These are phyloP conservation scores for Epizoanthus fatuus DNA, from an alignment of 92 coral and sea anemone genomes.

Conservation along the genomic window DNA sequence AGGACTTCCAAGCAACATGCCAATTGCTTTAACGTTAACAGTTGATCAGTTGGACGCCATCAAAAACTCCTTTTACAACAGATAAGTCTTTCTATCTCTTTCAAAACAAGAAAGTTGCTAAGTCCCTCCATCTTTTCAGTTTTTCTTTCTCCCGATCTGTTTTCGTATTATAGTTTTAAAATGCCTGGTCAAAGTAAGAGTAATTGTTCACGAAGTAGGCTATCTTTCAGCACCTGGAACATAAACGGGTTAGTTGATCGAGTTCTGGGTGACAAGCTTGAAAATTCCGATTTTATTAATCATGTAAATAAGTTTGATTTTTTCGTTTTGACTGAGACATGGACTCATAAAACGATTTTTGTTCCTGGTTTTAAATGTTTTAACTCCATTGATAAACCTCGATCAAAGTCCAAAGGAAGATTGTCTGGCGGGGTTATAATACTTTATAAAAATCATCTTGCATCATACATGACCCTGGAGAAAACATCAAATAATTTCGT, in stretches of 20 bases:
- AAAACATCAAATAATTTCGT: slow-evolving; percentile 9
- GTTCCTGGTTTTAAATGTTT: slow-evolving; percentile 33
- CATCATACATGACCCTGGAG: not conserved
- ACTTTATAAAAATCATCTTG: slow-evolving; percentile 5
- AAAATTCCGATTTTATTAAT: slow-evolving; percentile 19
- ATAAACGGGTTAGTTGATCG: slow-evolving; percentile 16
- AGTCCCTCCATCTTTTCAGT: not conserved
- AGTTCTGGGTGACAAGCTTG: slow-evolving; percentile 27
- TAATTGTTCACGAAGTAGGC: not conserved
- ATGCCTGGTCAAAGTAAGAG: slow-evolving; percentile 15
- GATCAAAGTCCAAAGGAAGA: slow-evolving; percentile 14
- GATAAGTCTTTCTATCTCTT: not conserved
- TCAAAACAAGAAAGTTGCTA: not conserved
- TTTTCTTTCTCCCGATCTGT: too few relatives aligned
- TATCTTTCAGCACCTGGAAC: slow-evolving; percentile 30
- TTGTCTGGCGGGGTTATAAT: slow-evolving; percentile 14
- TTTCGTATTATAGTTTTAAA: too few relatives aligned
- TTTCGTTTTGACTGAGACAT: slow-evolving; percentile 11
- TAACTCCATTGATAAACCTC: not conserved
- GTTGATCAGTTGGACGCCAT: slow-evolving; percentile 1
- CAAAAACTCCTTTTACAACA: not conserved
- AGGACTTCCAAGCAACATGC: not conserved
- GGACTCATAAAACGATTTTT: slow-evolving; percentile 18
- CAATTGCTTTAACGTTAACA: slow-evolving; percentile 11
- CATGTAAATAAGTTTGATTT: slow-evolving; percentile 24